A percentile compares a stretch with the other conserved stretches of the same genome.
phyloP scores from a whole-genome alignment of 2,888 invertebrate genomes.

The Lysandra bellargus region DNA sequence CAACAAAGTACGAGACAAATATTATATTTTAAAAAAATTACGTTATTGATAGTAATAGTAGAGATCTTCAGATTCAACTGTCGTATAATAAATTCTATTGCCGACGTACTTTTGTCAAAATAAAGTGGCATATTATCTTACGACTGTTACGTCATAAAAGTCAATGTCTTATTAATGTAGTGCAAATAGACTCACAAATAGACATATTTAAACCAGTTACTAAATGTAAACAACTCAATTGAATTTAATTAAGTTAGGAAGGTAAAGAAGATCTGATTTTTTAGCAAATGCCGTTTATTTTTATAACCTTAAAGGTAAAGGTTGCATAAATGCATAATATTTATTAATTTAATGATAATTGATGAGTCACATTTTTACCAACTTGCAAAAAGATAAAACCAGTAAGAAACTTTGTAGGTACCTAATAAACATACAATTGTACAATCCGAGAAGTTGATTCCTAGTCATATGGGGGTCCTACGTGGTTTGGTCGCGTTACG shows the following conservation, averaged over 20 bases:
- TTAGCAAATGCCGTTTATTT: constrained; percentile 11
- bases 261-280: constrained; percentile 24
- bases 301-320: constrained; percentile 9
- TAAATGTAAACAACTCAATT: constrained; percentile 28
- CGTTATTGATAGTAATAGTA: too few species aligned
- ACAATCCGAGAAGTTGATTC: too few species aligned
- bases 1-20: too few species aligned
- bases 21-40: too few species aligned
- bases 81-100: too few species aligned
- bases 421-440: not conserved
- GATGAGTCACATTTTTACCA: not conserved
- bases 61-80: too few species aligned
- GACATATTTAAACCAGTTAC: constrained; percentile 3
- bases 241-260: constrained; percentile 26
- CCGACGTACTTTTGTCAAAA: not conserved
- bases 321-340: constrained; percentile 1
- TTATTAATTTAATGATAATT: not conserved
- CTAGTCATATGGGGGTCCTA: too few species aligned
- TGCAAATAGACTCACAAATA: constrained; percentile 12
- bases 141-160: not conserved
- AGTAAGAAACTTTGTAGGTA: not conserved
- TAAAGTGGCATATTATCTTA: not conserved
- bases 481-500: too few species aligned
- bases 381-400: not conserved
- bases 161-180: constrained; percentile 9